A percentile compares a stretch with the other conserved stretches of the same genome.
Conservation (phyloP, 2,888 invertebrate genomes). For the Corythucha ciliata region DNA sequence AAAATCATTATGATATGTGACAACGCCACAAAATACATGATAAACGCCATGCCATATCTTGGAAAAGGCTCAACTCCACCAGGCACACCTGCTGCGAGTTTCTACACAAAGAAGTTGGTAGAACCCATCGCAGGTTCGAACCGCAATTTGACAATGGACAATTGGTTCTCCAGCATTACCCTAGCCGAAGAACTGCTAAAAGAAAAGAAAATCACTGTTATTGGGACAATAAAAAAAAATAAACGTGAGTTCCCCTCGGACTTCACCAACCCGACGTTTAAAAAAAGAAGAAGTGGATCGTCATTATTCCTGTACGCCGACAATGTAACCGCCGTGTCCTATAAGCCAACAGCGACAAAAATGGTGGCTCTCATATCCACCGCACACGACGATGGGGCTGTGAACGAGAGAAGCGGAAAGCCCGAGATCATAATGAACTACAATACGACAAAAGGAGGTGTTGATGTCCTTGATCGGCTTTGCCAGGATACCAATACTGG, state of each 20-base stretch:
- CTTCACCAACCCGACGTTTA: slow-evolving; percentile 33
- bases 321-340: slow-evolving; percentile 35
- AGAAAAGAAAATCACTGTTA: slow-evolving; percentile 22
- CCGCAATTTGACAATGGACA: slow-evolving; percentile 27
- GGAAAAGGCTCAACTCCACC: slow-evolving; percentile 2
- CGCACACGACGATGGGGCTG: slow-evolving; percentile 31
- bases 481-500: too few relatives aligned
- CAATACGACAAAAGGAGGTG: slow-evolving; percentile 35
- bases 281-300: slow-evolving; percentile 28
- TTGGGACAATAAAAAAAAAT: slow-evolving; percentile 31
- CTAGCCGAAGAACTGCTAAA: slow-evolving; percentile 30
- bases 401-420: slow-evolving; percentile 33
- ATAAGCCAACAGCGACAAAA: slow-evolving; percentile 32
- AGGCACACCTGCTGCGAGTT: slow-evolving; percentile 8
- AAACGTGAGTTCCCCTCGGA: slow-evolving; percentile 37
- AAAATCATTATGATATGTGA: slow-evolving; percentile 16
- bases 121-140: slow-evolving; percentile 17
- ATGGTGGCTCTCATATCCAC: slow-evolving; percentile 35
- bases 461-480: slow-evolving; percentile 34
- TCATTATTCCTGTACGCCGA: slow-evolving; percentile 36
- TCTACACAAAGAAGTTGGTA: slow-evolving; percentile 18
- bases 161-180: slow-evolving; percentile 30
- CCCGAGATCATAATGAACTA: slow-evolving; percentile 35
- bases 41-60: slow-evolving; percentile 20
- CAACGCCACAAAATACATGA: slow-evolving; percentile 17